Evolutionary conservation across 2,888 invertebrate genomes (phyloP).

Genomic region (Diploptera punctata): DNA sequence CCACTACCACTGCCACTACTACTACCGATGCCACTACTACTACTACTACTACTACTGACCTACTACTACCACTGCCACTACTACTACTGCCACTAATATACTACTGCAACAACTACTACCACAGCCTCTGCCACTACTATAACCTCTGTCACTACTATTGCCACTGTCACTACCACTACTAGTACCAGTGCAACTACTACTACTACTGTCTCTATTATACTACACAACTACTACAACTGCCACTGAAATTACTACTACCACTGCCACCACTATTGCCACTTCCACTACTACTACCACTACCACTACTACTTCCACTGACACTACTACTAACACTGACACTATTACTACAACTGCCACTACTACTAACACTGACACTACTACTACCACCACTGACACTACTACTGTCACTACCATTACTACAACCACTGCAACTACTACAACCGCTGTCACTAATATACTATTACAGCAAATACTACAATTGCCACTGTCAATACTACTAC

Average conservation of each 20-base stretch:
- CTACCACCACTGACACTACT: background rate
- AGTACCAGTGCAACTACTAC: background rate
- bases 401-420: background rate
- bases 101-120: background rate
- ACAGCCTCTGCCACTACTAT: background rate
- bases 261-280: constrained; percentile 4
- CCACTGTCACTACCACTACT: background rate
- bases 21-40: background rate
- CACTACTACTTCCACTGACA: background rate
- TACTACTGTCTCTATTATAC: background rate
- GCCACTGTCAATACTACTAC: background rate
- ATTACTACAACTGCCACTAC: background rate
- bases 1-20: background rate
- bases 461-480: background rate
- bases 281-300: background rate
- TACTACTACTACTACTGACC: constrained; percentile 8
- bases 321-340: background rate
- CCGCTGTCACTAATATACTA: background rate
- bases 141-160: background rate
- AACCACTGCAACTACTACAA: background rate
- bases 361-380: background rate
- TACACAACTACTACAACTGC: background rate
- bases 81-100: background rate
- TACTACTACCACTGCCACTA: too few relatives aligned
- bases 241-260: constrained; percentile 1